Evolutionary conservation across 2,113 vertebrate genomes (phyloP), one percentile per base, ranked within the genome.

Genomic region (Heterocephalus glaber): DNA sequence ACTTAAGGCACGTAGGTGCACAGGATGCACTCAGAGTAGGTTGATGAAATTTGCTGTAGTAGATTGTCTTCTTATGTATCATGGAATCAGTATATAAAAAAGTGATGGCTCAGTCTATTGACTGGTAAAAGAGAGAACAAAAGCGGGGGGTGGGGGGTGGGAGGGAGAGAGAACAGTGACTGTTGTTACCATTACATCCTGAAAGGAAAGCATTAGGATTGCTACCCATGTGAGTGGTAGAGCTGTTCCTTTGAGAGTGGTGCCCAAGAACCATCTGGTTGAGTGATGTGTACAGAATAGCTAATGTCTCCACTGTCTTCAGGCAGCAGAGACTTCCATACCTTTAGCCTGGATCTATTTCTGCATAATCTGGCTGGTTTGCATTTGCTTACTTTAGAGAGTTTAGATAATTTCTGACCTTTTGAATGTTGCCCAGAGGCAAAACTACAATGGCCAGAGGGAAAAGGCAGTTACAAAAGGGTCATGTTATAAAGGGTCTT

Each of bases 331-430:
- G 1, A 12, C 44, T 9, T 44, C 60, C 7, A 38, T 87, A 52
- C 22, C 28, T 88, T 91, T 13, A 85, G 52, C 49, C 30, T 70
- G 56, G 17, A 84, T 72, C 13, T 17, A 20, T 65, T 86, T 22
- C 28, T 79, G 3, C 4, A 30, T 26, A 61, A 26, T 44, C 77
- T 86, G 41, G 3, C 49, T 89, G 44, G 70, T 92, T 90, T 49
- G 10, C 7, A 44, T 61, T 70, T 86, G 65, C 35, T 58, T 58
- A 87, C 20, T 9, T 91, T 63, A 20, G 41, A 54, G 56, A 56
- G 11, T 90, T 63, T 94, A 61, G 33, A 81, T 60, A 87, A 90
- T 58, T 96, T 35, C 7, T 63, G 70, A 65, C 11, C 72, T 88
- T 77, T 28, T 84, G 58, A 54, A 7, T 61, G 83, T 90, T 82